phyloP scores from a whole-genome alignment of 2,113 vertebrate genomes.

The Solea senegalensis region DNA sequence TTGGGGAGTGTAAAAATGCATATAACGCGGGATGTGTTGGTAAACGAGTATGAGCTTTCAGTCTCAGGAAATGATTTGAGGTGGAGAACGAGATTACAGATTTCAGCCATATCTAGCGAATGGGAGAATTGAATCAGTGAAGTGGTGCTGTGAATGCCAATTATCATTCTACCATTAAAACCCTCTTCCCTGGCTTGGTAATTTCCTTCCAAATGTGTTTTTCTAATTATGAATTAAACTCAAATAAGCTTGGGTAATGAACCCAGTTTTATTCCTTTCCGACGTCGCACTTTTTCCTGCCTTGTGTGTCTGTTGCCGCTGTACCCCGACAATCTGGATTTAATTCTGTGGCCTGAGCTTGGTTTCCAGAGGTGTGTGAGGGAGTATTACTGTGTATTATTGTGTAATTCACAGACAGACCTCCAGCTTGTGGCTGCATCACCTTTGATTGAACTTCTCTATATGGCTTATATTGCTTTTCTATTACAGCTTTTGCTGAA shows the following conservation, averaged over 20 bases:
- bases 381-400: slow-evolving; percentile 18
- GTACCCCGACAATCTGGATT: slow-evolving; percentile 7
- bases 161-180: slow-evolving; percentile 72
- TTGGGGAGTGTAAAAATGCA: slow-evolving; percentile 15
- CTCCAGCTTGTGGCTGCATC: slow-evolving; percentile 40
- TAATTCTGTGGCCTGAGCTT: slow-evolving; percentile 11
- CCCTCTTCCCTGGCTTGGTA: slow-evolving; percentile 55
- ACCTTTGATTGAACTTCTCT: slow-evolving; percentile 60
- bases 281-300: slow-evolving; percentile 25
- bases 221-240: slow-evolving; percentile 77
- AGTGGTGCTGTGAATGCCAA: slow-evolving; percentile 68
- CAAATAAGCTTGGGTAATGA: slow-evolving; percentile 72
- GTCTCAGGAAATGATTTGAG: slow-evolving; percentile 39
- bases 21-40: slow-evolving; percentile 7
- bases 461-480: slow-evolving; percentile 62
- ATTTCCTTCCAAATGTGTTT: slow-evolving; percentile 73
- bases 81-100: slow-evolving; percentile 46
- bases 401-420: slow-evolving; percentile 38
- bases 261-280: slow-evolving; percentile 50
- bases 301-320: slow-evolving; percentile 15
- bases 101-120: slow-evolving; percentile 60
- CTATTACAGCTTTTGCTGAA: slow-evolving; percentile 59
- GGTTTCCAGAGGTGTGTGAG: slow-evolving; percentile 26
- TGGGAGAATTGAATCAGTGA: slow-evolving; percentile 62
- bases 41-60: slow-evolving; percentile 19